phyloP scores from a whole-genome alignment of 2,888 invertebrate species.

The Thelaira solivaga region DNA sequence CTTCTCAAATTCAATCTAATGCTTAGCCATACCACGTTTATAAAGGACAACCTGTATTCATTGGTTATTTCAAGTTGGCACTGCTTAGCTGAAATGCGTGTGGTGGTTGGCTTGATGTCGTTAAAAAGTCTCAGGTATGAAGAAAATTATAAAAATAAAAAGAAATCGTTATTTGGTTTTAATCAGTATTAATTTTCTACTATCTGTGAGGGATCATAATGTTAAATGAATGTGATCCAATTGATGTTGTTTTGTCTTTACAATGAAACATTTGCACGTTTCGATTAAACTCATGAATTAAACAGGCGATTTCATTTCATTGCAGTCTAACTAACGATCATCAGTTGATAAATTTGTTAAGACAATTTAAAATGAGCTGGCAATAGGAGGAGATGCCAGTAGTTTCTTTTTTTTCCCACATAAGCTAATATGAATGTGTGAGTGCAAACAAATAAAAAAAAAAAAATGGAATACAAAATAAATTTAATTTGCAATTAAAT shows the following conservation, averaged over 20 bases:
- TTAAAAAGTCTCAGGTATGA: conserved; percentile 25
- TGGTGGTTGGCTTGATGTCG: conserved; percentile 8
- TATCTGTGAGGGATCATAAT: conserved; percentile 25
- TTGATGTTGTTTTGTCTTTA: neutral
- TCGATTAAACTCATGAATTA: conserved; percentile 60
- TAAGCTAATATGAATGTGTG: too few species aligned
- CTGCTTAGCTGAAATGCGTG: too few species aligned
- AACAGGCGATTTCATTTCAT: conserved; percentile 22
- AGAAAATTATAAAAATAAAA: neutral
- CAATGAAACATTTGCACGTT: conserved; percentile 39
- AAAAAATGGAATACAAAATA: too few species aligned
- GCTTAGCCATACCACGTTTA: neutral
- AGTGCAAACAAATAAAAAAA: too few species aligned
- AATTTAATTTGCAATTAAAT: too few species aligned
- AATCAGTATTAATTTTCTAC: neutral
- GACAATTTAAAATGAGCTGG: neutral
- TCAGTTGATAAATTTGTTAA: neutral
- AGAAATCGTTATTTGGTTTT: neutral
- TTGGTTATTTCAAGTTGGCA: too few species aligned
- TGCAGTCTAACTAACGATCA: neutral
- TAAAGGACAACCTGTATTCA: conserved; percentile 11
- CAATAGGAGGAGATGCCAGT: too few species aligned
- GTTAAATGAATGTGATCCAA: conserved; percentile 27
- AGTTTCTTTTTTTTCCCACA: too few species aligned
- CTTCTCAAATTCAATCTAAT: too few species aligned